Conservation (phyloP, 2,797 vertebrate genomes). For the Rhynchonycteris naso region DNA sequence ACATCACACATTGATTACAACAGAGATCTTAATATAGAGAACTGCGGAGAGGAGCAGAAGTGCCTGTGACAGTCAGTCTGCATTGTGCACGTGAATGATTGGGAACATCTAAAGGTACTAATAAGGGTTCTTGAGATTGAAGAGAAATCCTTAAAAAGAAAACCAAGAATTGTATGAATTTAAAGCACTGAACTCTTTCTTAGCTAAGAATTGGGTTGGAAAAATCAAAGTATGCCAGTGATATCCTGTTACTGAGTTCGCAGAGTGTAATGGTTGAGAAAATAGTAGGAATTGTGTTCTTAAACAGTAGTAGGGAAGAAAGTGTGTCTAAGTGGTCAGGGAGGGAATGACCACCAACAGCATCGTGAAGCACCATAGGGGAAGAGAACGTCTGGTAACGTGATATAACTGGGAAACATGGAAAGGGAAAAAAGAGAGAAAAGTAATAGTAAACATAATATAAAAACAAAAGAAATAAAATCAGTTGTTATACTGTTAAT, state of each 20-base stretch:
- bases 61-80: background rate
- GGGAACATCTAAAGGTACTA: background rate
- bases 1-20: background rate
- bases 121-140: background rate
- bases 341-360: background rate
- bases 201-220: background rate
- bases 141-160: conserved; percentile 19
- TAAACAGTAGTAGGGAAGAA: background rate
- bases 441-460: conserved; percentile 13
- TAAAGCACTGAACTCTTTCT: background rate
- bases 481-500: conserved; percentile 2
- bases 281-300: background rate
- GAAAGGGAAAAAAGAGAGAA: background rate
- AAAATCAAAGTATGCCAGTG: background rate
- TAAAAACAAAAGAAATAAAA: conserved; percentile 19
- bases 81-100: background rate
- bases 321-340: background rate
- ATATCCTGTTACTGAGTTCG: background rate
- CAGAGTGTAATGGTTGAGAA: background rate
- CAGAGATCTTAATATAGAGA: background rate
- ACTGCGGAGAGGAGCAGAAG: background rate
- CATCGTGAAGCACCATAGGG: background rate
- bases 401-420: background rate
- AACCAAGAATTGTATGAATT: background rate
- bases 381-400: background rate